A percentile compares a stretch with the other conserved stretches of the same genome.
Conservation (phyloP, 2,113 vertebrate species). For the Sturnira hondurensis region DNA sequence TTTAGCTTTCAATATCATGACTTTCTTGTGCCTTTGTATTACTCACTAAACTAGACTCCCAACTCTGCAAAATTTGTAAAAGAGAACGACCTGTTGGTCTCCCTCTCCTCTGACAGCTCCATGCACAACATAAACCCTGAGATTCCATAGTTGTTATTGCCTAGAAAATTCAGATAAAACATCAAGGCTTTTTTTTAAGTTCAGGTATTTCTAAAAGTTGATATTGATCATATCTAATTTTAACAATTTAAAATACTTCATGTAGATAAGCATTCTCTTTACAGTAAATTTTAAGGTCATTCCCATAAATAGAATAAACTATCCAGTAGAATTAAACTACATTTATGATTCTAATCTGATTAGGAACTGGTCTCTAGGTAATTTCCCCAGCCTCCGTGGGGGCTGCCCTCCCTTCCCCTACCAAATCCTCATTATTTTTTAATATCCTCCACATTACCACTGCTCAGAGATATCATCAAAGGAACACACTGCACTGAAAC, state of each 20-base stretch:
- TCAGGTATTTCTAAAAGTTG: constrained; percentile 16
- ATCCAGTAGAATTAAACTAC: constrained; percentile 17
- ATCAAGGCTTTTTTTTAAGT: neutral
- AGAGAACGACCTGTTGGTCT: neutral
- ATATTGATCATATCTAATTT: neutral
- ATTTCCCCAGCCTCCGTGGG: constrained; percentile 27
- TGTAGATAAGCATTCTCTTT: neutral
- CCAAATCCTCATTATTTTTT: constrained; percentile 73
- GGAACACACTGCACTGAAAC: constrained; percentile 66
- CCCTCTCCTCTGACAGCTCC: neutral
- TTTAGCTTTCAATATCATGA: constrained; percentile 35
- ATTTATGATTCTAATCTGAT: constrained; percentile 64
- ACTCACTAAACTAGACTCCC: neutral
- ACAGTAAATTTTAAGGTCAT: neutral
- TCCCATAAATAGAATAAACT: constrained; percentile 10
- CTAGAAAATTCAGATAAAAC: constrained; percentile 6
- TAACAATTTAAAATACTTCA: constrained; percentile 17
- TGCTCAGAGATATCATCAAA: constrained; percentile 68
- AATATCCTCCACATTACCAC: constrained; percentile 64
- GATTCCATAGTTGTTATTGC: neutral
- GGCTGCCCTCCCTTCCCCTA: constrained; percentile 45
- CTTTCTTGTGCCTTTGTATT: neutral
- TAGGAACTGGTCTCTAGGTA: constrained; percentile 36
- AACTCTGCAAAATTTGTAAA: neutral
- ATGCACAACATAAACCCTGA: neutral